Base-by-base conservation (phyloP, 2,113 vertebrate species). In the Meriones unguiculatus region DNA sequence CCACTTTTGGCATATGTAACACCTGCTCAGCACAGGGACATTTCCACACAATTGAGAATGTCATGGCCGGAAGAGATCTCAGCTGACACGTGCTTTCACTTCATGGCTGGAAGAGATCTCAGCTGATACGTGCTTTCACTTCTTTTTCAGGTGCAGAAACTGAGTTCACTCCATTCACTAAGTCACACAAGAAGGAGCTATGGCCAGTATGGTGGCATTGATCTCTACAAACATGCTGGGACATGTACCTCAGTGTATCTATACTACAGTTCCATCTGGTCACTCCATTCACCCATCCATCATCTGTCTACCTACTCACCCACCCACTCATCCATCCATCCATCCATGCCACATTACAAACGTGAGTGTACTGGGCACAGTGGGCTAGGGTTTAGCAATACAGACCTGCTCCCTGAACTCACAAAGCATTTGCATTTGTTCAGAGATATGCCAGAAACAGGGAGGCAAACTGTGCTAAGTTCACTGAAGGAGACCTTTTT, bases 171-270 rank as follows among this genome's bases (percentile, higher is more conserved):
- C n/a, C 38, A 12, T 4, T 32, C 6, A 62, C 7, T 15, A 30
- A 78, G 62, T 77, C 67, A 22, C 7, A 9, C 0, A 2, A 85
- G 59, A 57, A 92, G 75, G 62, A 38, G 25, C 24, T 7, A 2
- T 4, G 32, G 18, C 15, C 4, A 1, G 30, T 7, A 10, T 7
- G 22, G 72, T 13, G 10, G 22, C 54, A 30, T 13, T 25, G 8
- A 1, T 14, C 70, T 35, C 2, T 1, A 7, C 22, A 77, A 38
- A 38, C 8, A 18, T 0, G 2, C 20, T 3, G 17, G 59, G 35
- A 69, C 5, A 7, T 2, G 18, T 20, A 11, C 2, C 22, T 67
- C 32, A 30, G 35, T 57, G 2, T 30, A 20, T 69, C 64, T 35
- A 69, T 20, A 69, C 76, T 69, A 7, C 46, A 80, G 24, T 25